Evolutionary conservation across 2,888 invertebrate species (phyloP), one percentile per base, ranked within the genome.

Genomic region (Cheilosia impressa): DNA sequence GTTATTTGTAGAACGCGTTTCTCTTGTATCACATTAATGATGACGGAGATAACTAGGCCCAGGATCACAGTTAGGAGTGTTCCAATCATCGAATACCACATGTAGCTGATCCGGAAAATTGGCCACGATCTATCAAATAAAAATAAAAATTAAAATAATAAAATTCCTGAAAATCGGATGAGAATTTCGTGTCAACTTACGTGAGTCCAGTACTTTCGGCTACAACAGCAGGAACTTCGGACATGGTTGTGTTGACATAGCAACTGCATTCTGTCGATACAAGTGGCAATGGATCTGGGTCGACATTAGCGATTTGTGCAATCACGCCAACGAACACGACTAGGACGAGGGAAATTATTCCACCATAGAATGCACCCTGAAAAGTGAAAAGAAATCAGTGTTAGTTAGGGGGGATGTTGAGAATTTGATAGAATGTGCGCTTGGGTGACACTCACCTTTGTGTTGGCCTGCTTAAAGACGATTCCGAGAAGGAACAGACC

Each of bases 1-100:
- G 88, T 91, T 45, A 92, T 90, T 71, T 89, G 90, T 2, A 90
- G 80, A 1, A 92, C 89, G 62, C 89, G 91, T 24, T 89, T 90
- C 17, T 90, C 89, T 78, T 91, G 90, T 27, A 91, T 75, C 4
- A 96, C 88, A 78, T 91, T 90, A 27, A 90, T 95, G 22, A 94
- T 88, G 31, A 95, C 93, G n/a, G 97, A 97, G 45, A 95, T 95
- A 2, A 94, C 71, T 53, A 96, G 92, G 0, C 98, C 98, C 13
- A 96, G 93, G 13, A 96, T 89, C 27, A 97, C 92, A 0, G 97
- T 97, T 0, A 95, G 93, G 4, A 95, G 88, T 88, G 96, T 96
- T 4, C 98, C 97, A 75, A 97, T 94, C 68, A 95, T 95, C 7
- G 97, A 96, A 92, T 97, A 98, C 97, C 98, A 98, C 90, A 98